These are phyloP conservation scores for Micronycteris hirsuta DNA, from an alignment of 2,113 vertebrate genomes.

Conservation along the genomic window DNA sequence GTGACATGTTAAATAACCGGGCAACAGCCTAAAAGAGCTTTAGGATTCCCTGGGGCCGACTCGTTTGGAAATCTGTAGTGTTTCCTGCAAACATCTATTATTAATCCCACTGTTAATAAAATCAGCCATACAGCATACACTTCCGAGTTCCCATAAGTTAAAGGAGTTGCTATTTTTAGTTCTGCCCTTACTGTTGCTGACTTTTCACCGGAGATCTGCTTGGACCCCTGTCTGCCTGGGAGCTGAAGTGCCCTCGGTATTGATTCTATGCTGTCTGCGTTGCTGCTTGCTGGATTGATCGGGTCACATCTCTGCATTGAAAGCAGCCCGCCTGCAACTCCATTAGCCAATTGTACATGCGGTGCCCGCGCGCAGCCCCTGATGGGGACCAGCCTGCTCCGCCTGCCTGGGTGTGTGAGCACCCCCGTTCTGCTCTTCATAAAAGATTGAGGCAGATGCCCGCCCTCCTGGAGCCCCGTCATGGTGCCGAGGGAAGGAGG, in stretches of 20 bases:
- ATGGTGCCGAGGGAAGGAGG: neutral
- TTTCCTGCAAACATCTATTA: constrained; percentile 47
- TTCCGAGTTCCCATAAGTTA: constrained; percentile 21
- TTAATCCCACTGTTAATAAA: constrained; percentile 45
- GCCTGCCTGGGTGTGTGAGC: neutral
- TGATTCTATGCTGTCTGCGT: neutral
- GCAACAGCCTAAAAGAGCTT: neutral
- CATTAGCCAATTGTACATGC: neutral
- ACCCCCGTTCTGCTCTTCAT: neutral
- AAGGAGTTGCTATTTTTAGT: constrained; percentile 39
- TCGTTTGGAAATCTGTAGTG: neutral
- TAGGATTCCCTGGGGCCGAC: neutral
- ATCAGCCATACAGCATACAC: neutral
- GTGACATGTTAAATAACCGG: neutral
- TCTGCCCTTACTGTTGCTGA: neutral
- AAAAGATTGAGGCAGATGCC: neutral
- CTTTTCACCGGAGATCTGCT: neutral
- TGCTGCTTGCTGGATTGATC: neutral
- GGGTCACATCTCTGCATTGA: neutral
- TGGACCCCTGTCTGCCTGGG: neutral
- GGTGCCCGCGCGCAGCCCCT: neutral
- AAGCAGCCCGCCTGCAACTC: neutral
- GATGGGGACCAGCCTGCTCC: neutral
- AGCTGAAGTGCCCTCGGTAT: neutral
- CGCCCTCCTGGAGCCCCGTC: neutral